phyloP scores from a whole-genome alignment of 2,797 vertebrate genomes.

The Mormyrops attenuatus region DNA sequence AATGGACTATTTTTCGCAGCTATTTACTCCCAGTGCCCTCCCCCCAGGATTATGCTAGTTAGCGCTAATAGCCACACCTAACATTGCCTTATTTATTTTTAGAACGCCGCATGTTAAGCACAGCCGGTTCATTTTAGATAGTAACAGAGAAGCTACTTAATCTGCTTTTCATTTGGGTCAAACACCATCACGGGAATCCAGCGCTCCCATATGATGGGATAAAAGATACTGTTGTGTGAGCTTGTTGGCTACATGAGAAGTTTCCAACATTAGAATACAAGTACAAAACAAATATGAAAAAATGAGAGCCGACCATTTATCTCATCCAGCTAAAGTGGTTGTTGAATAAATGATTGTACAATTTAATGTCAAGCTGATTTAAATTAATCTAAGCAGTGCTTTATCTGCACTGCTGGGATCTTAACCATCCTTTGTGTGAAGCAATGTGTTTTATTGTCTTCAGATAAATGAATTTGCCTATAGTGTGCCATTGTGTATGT shows the following conservation, averaged over 20 bases:
- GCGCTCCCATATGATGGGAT: not conserved
- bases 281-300: not conserved
- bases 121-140: not conserved
- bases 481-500: not conserved
- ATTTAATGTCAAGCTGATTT: conserved; percentile 1
- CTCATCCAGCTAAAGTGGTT: not conserved
- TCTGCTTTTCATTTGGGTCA: not conserved
- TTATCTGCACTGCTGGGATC: not conserved
- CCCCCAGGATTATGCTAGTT: not conserved
- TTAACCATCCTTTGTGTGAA: not conserved
- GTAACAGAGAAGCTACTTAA: not conserved
- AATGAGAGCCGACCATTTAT: not conserved
- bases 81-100: not conserved
- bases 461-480: not conserved
- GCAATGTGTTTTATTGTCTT: conserved; percentile 1
- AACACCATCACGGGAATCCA: not conserved
- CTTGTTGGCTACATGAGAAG: not conserved
- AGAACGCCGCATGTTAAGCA: not conserved
- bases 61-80: not conserved
- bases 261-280: not conserved
- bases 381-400: not conserved
- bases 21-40: not conserved
- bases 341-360: not conserved
- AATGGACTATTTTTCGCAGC: not conserved
- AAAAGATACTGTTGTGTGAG: not conserved